Base-by-base conservation (phyloP, 2,797 vertebrate genomes). In the Enteromius viviparus region DNA sequence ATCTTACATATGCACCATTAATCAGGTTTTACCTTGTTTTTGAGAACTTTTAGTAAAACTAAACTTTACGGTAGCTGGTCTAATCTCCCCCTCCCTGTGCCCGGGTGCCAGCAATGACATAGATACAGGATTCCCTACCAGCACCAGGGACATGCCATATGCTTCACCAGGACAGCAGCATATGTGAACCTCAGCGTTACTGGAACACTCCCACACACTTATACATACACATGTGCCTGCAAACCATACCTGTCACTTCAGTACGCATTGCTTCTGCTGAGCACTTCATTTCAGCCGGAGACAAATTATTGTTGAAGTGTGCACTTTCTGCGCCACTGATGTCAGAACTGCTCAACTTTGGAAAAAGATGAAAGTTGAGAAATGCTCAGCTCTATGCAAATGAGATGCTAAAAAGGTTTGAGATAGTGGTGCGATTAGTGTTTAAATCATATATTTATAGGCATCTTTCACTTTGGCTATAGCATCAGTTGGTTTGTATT, bases 121-220 rank as follows among this genome's bases (percentile, higher is more conserved):
- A 84, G 69, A 71, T 82, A 81, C 84, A 79, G 85, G 79, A 85
- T 79, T 84, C 82, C 85, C 85, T 65, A 87, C 84, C 85, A 87
- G 87, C 85, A 84, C 49, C 79, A 79, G 81, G 84, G 64, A 87
- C 84, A 80, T 1, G 26, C 81, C 85, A 87, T 88, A 88, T 88
- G 87, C 32, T 78, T 49, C 47, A 26, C 55, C 69, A 83, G 80
- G 78, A 86, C 74, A 85, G 66, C 53, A 86, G 66, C 87, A 88
- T 88, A 88, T 85, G 82, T 71, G 49, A 69, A 70, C 64, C 40
- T 83, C 74, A 70, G 81, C 4, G 7, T 77, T 77, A 34, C 12
- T 66, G 71, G 71, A 82, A 71, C 66, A 10, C 51, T 49, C 51
- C 15, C 53, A 78, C 53, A 78, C 42, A 64, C 80, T 53, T 21